Evolutionary conservation across 30 jellyfish, hydroid and myxozoan species (phyloP), one percentile per base, ranked within the genome.

Genomic region (Cassiopea xamachana): DNA sequence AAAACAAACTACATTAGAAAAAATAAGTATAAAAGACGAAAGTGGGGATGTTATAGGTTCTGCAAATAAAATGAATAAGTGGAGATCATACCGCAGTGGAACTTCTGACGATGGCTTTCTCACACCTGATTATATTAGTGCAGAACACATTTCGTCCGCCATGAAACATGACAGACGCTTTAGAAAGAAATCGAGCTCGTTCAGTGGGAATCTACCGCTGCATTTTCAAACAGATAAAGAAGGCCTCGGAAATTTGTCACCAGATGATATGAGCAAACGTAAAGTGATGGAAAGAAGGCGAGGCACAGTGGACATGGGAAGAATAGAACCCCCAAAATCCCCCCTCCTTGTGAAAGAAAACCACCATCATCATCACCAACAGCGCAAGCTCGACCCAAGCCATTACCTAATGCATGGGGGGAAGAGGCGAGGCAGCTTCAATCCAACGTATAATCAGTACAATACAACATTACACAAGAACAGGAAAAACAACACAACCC

Each of bases 141-240:
- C 75, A 43, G 78, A 48, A 0, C 50, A 48, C 59, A 60, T n/a
- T 13, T 13, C 73, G 16, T 44, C 59, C 13, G 8, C 44, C 2
- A 67, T 16, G 27, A 44, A 75, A n/a, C 90, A 60, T 39, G 67
- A 77, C 18, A 75, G 49, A 16, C 97, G 92, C 12, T 60, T 82
- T 83, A 92, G 97, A n/a, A 90, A 90, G 75, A 90, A 90, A 72
- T 90, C 97, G 12, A 90, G 91, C 83, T 90, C 97, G 16, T 90
- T 90, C 80, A 84, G 92, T 84, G 97, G 97, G 1, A 87, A 81
- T 49, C 55, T 90, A 80, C 97, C 97, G 7, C 51, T 90, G 64
- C 44, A 15, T 46, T 46, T 67, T 9, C 55, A 75, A 45, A 19
- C 75, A 2, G 81, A 71, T 9, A 73, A 69, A 39, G 92, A 89